Evolutionary conservation across 2,113 vertebrate species (phyloP).

Genomic region (Neodontobutis hainanensis): DNA sequence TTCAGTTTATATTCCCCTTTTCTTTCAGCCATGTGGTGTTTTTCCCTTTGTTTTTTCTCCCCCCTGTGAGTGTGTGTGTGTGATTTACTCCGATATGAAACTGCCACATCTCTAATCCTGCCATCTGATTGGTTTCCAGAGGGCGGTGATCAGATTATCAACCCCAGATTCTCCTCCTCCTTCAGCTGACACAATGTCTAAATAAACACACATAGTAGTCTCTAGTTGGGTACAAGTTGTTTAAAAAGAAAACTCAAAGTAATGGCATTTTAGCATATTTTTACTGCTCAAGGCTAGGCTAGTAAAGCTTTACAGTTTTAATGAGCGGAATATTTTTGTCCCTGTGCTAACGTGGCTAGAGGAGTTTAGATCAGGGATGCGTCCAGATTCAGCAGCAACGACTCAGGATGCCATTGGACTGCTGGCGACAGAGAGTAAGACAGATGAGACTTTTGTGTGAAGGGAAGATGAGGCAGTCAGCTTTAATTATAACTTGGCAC

Average conservation of each 20-base stretch:
- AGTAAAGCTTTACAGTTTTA: not conserved
- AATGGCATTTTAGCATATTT: not conserved
- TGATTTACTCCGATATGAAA: slow-evolving; percentile 8
- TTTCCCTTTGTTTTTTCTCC: not conserved
- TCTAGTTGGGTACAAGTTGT: not conserved
- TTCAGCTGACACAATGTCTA: not conserved
- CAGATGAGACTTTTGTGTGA: slow-evolving; percentile 4
- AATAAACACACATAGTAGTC: slow-evolving; percentile 1
- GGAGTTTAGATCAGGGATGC: not conserved
- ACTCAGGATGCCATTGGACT: not conserved
- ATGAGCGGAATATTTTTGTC: not conserved
- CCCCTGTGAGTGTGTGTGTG: not conserved
- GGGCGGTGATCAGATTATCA: slow-evolving; percentile 20
- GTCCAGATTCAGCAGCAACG: not conserved
- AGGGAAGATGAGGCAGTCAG: not conserved
- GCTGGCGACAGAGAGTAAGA: slow-evolving; percentile 7
- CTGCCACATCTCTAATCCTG: slow-evolving; percentile 24
- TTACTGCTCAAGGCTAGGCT: not conserved
- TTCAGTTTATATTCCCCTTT: not conserved
- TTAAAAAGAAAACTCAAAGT: not conserved
- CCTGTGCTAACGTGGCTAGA: not conserved
- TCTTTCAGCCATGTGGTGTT: not conserved
- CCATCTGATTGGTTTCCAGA: slow-evolving; percentile 17
- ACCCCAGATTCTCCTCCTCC: slow-evolving; percentile 5
- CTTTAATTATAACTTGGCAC: not conserved